Evolutionary conservation across 2,797 vertebrate genomes (phyloP).

Genomic region (Phalloptychus januarius): DNA sequence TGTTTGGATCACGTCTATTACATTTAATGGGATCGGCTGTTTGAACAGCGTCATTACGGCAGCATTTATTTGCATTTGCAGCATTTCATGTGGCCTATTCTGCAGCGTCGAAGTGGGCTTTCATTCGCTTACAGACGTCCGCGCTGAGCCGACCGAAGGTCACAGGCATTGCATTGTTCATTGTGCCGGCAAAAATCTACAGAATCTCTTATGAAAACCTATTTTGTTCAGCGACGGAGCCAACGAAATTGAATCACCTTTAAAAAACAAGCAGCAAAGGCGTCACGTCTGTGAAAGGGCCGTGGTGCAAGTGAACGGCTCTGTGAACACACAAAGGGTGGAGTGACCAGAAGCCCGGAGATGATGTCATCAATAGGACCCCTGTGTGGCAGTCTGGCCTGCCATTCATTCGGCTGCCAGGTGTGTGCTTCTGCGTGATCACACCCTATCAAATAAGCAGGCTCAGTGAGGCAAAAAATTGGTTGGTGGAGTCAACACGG

Average conservation of each 20-base stretch:
- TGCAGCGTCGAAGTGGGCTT: constrained; percentile 17
- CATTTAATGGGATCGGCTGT: constrained; percentile 47
- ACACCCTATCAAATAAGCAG: constrained; percentile 53
- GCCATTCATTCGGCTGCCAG: constrained; percentile 70
- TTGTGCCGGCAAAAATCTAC: constrained; percentile 18
- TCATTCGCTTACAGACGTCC: constrained; percentile 23
- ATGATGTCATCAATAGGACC: constrained; percentile 83
- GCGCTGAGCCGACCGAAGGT: constrained; percentile 11
- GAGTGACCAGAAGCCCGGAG: constrained; percentile 70
- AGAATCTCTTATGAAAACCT: constrained; percentile 31
- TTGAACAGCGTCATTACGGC: constrained; percentile 62
- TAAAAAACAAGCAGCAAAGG: constrained; percentile 64
- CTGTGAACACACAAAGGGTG: constrained; percentile 74
- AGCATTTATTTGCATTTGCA: constrained; percentile 41
- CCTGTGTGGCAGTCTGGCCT: constrained; percentile 75
- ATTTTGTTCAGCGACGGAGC: constrained; percentile 45
- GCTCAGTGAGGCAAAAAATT: constrained; percentile 45
- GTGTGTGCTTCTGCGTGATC: constrained; percentile 63
- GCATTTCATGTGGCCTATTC: constrained; percentile 37
- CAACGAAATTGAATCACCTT: constrained; percentile 65
- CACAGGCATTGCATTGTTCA: constrained; percentile 39
- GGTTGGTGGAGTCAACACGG: constrained; percentile 16
- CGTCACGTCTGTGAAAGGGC: constrained; percentile 66
- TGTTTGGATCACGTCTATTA: constrained; percentile 61
- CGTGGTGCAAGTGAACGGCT: constrained; percentile 62